These are phyloP conservation scores for Megathymus violae DNA, from an alignment of 1,140 invertebrate species.

Conservation along the genomic window DNA sequence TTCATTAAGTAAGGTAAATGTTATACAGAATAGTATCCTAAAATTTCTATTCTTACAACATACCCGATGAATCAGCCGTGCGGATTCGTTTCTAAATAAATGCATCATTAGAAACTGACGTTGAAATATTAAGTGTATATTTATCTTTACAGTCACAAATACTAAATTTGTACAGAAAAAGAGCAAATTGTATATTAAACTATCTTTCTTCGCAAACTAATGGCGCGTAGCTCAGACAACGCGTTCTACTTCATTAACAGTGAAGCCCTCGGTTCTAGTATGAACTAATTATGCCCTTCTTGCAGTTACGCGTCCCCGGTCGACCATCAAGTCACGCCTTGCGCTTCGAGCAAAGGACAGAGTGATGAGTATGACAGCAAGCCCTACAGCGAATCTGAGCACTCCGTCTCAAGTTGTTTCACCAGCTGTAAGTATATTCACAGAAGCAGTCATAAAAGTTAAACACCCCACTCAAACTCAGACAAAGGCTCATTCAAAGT, in stretches of 20 bases:
- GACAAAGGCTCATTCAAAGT: slow-evolving; percentile 12
- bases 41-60: background rate
- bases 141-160: slow-evolving; percentile 19
- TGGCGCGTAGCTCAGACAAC: slow-evolving; percentile 28
- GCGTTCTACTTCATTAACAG: slow-evolving; percentile 25
- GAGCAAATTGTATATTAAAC: slow-evolving; percentile 15
- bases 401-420: slow-evolving; percentile 87
- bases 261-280: slow-evolving; percentile 23
- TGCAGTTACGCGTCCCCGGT: slow-evolving; percentile 86
- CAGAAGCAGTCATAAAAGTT: slow-evolving; percentile 28
- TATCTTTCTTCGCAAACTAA: slow-evolving; percentile 23
- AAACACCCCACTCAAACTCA: slow-evolving; percentile 20
- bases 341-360: slow-evolving; percentile 85
- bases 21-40: too few relatives aligned
- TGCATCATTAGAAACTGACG: slow-evolving; percentile 20
- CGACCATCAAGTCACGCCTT: slow-evolving; percentile 85
- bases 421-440: slow-evolving; percentile 85
- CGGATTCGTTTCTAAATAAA: slow-evolving; percentile 10
- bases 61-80: slow-evolving; percentile 1
- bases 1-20: too few relatives aligned
- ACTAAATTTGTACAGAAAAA: slow-evolving; percentile 25
- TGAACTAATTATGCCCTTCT: slow-evolving; percentile 39
- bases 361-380: slow-evolving; percentile 87
- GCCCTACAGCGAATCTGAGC: slow-evolving; percentile 87
- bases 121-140: slow-evolving; percentile 26